Conservation (phyloP, 2,888 invertebrate genomes). For the Megamerina dolium region DNA sequence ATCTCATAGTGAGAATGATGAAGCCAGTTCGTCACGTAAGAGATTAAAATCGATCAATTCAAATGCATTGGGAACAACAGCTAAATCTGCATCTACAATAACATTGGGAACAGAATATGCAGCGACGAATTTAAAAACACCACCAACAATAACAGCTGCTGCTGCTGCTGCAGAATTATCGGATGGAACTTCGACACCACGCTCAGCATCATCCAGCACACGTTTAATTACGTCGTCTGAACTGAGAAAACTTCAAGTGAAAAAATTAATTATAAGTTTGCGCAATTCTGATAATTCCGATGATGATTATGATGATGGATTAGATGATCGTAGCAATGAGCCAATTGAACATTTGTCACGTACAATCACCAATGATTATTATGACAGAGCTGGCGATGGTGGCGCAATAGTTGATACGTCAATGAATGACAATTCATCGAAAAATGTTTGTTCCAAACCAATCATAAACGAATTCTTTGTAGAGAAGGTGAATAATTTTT, state of each 20-base stretch:
- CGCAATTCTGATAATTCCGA: slow-evolving; percentile 34
- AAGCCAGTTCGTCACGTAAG: too few species aligned
- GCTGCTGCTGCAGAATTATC: too few species aligned
- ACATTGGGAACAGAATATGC: too few species aligned
- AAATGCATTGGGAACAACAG: too few species aligned
- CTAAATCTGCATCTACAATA: too few species aligned
- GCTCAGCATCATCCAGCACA: slow-evolving; percentile 15
- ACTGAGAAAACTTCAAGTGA: slow-evolving; percentile 32
- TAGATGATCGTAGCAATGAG: slow-evolving; percentile 33
- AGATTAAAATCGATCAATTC: too few species aligned
- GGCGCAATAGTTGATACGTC: too few species aligned
- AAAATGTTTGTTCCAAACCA: slow-evolving; percentile 12
- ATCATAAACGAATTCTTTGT: slow-evolving; percentile 37
- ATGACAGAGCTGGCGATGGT: too few species aligned
- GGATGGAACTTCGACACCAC: neutral
- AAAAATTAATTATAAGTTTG: slow-evolving; percentile 36
- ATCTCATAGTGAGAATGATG: too few species aligned
- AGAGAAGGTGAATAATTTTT: slow-evolving; percentile 39
- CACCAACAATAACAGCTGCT: too few species aligned
- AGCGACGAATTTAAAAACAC: too few species aligned
- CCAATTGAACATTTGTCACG: slow-evolving; percentile 36
- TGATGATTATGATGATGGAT: slow-evolving; percentile 28
- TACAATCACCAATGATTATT: slow-evolving; percentile 15
- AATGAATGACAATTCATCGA: neutral
- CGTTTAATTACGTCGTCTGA: slow-evolving; percentile 38